phyloP scores from a whole-genome alignment of 1,140 invertebrate species.

The Arctopsyche grandis region DNA sequence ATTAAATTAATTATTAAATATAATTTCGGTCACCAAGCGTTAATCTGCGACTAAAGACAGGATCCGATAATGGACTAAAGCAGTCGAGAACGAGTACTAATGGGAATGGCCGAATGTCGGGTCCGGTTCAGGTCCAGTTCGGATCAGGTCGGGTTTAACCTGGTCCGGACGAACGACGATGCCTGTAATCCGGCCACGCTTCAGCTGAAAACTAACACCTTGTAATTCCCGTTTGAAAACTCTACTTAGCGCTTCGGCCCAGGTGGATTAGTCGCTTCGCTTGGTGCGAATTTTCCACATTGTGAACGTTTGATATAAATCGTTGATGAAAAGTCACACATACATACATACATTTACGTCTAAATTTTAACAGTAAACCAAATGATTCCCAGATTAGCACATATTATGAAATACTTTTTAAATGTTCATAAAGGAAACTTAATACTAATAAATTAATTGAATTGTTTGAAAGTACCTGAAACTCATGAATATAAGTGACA shows the following conservation, averaged over 20 bases:
- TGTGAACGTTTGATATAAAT: neutral
- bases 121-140: neutral
- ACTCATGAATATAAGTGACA: too few species aligned
- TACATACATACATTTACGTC: neutral
- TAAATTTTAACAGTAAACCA: too few species aligned
- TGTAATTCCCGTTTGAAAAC: conserved; percentile 32
- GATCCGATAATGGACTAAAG: conserved; percentile 7
- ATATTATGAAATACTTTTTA: too few species aligned
- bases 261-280: conserved; percentile 20
- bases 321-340: too few species aligned
- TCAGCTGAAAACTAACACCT: conserved; percentile 35
- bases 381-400: too few species aligned
- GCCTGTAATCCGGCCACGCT: conserved; percentile 27
- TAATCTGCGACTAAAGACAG: too few species aligned
- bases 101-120: neutral
- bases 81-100: neutral
- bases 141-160: conserved; percentile 11
- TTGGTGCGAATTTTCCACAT: neutral
- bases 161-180: neutral
- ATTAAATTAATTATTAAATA: too few species aligned
- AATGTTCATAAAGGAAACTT: too few species aligned
- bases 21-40: too few species aligned
- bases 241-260: conserved; percentile 11
- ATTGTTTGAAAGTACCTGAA: too few species aligned
- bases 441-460: too few species aligned